Evolutionary conservation across 1,140 invertebrate genomes (phyloP).

Genomic region (Brachionus koreanus): DNA sequence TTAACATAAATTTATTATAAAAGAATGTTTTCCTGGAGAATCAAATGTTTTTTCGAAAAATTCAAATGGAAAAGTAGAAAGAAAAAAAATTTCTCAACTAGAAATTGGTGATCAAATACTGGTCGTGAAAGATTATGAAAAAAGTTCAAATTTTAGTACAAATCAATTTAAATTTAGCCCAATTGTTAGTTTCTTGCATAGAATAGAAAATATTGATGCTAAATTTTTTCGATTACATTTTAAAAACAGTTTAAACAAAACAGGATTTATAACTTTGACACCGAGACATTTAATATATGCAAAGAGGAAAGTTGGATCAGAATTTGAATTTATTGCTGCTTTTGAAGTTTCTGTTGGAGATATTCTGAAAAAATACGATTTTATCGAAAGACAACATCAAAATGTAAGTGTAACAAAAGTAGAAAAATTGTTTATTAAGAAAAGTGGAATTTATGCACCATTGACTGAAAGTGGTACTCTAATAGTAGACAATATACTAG

Average conservation of each 20-base stretch:
- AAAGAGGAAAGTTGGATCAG: not conserved
- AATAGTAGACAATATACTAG: slow-evolving; percentile 80
- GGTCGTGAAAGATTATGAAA: not conserved
- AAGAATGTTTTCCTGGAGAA: slow-evolving; percentile 37
- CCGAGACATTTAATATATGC: slow-evolving; percentile 73
- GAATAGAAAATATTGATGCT: not conserved
- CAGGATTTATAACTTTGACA: slow-evolving; percentile 68
- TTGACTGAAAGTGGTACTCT: slow-evolving; percentile 80
- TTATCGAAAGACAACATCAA: not conserved
- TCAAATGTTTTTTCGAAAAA: slow-evolving; percentile 2
- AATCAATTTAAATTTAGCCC: slow-evolving; percentile 28
- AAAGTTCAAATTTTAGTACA: not conserved
- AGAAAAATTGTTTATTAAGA: slow-evolving; percentile 57
- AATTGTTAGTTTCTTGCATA: slow-evolving; percentile 39
- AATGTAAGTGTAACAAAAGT: slow-evolving; percentile 65
- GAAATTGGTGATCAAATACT: slow-evolving; percentile 17
- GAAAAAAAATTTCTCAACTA: not conserved
- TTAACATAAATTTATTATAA: not conserved
- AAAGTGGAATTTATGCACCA: slow-evolving; percentile 78
- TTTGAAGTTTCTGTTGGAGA: slow-evolving; percentile 55
- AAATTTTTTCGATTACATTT: not conserved
- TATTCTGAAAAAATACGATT: slow-evolving; percentile 49
- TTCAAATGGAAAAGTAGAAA: not conserved
- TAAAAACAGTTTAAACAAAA: not conserved
- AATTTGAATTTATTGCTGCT: slow-evolving; percentile 45